These are phyloP conservation scores for Macrosteles quadrilineatus DNA, from an alignment of 1,140 invertebrate genomes.

Conservation along the genomic window DNA sequence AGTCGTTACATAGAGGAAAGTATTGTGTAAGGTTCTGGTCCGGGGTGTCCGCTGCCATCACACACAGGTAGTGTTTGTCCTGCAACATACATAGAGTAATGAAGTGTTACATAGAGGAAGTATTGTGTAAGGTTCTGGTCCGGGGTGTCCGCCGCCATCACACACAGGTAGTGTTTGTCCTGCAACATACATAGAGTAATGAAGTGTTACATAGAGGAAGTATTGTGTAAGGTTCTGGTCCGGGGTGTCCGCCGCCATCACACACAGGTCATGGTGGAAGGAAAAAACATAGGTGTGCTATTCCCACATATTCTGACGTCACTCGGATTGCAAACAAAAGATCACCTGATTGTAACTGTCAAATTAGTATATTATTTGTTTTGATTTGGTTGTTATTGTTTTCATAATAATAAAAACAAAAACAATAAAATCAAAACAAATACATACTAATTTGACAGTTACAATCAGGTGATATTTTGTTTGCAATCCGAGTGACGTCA, in stretches of 20 bases:
- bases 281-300: no score
- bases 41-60: slow-evolving; percentile 89
- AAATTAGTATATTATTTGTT: no score
- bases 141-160: slow-evolving; percentile 88
- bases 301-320: no score
- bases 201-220: slow-evolving; percentile 93
- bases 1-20: slow-evolving; percentile 92
- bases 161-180: slow-evolving; percentile 95
- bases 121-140: slow-evolving; percentile 92
- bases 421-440: no score
- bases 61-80: slow-evolving; percentile 95
- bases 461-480: no score
- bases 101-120: slow-evolving; percentile 93
- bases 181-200: slow-evolving; percentile 88
- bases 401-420: no score
- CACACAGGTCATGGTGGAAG: slow-evolving; percentile 93
- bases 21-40: slow-evolving; percentile 92
- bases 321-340: no score
- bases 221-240: slow-evolving; percentile 92
- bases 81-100: slow-evolving; percentile 66
- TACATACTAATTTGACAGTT: no score
- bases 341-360: no score
- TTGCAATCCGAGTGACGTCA: no score
- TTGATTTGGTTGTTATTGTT: no score
- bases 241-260: slow-evolving; percentile 89